A percentile compares a stretch with the other conserved stretches of the same genome.
phyloP scores from a whole-genome alignment of 2,888 invertebrate species.

The Linyphia triangularis region DNA sequence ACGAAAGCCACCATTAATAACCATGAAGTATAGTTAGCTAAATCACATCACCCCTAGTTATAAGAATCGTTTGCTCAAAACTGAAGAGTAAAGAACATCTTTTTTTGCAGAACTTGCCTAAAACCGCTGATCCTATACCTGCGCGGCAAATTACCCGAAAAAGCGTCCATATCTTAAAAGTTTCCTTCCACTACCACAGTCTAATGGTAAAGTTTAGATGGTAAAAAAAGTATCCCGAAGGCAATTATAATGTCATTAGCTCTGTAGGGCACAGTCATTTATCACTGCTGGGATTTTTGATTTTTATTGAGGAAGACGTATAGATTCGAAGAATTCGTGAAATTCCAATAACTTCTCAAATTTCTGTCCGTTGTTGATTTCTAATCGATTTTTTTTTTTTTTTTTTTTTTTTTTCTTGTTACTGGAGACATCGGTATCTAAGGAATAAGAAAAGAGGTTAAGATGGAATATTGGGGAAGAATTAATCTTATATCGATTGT shows the following conservation, averaged over 20 bases:
- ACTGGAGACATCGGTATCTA: too few relatives aligned
- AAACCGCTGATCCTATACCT: conserved; percentile 10
- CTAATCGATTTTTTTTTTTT: too few relatives aligned
- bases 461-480: too few relatives aligned
- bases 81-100: too few relatives aligned
- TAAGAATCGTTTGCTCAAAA: too few relatives aligned
- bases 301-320: conserved; percentile 26
- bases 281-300: background rate
- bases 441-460: too few relatives aligned
- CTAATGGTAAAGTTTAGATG: background rate
- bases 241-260: conserved; percentile 57
- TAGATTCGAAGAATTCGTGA: background rate
- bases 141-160: conserved; percentile 39
- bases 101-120: background rate
- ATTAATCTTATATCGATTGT: too few relatives aligned
- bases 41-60: too few relatives aligned
- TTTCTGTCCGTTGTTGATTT: background rate
- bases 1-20: too few relatives aligned
- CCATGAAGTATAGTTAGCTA: too few relatives aligned
- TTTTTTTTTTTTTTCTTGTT: too few relatives aligned
- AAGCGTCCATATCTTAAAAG: conserved; percentile 1
- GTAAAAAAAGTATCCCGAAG: background rate
- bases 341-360: background rate
- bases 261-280: background rate
- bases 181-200: background rate